Evolutionary conservation across 2,888 invertebrate genomes (phyloP), one percentile per base, ranked within the genome.

Genomic region (Cancer borealis): DNA sequence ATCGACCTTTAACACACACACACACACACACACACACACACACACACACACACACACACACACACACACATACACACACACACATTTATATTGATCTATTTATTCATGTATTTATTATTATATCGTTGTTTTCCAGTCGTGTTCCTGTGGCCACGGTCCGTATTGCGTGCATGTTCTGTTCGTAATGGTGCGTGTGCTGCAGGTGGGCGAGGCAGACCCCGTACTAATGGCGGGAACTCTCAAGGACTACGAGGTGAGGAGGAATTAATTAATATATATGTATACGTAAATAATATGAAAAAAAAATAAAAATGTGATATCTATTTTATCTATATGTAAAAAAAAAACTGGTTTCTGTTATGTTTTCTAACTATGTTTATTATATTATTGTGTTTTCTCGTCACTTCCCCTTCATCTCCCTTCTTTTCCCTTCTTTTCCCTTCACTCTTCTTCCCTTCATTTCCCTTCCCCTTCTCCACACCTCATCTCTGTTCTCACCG

Each of bases 121-220:
- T 54, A 3, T 54, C 54, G 14, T 54, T 54, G 12, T 54, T 49
- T 49, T 49, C 1, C 96, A 97, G 97, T 96, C 96, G 21, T 97
- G 97, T 95, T 96, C 96, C 91, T 97, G 97, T 96, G 96, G 96
- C 5, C 96, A 96, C 87, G 96, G 96, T 4, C 96, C 96, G 12
- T 96, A 96, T 96, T 97, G 97, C 96, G 96, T 97, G 39, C 97
- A 97, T 96, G 96, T 97, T 0, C 96, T 97, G 94, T 97, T 97
- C 96, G 96, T 97, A 87, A 97, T 97, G 97, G 96, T 97, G 95
- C 96, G 97, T 91, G 97, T 97, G 39, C 97, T 97, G 96, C 96
- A 97, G 96, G 96, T 97, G 21, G 96, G 96, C 46, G 96, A 96
- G 95, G 96, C 96, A 92, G 96, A 97, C 95, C 96, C 96, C 4